Evolutionary conservation across 2,113 vertebrate genomes (phyloP), one percentile per base, ranked within the genome.

Genomic region (Sardina pilchardus): DNA sequence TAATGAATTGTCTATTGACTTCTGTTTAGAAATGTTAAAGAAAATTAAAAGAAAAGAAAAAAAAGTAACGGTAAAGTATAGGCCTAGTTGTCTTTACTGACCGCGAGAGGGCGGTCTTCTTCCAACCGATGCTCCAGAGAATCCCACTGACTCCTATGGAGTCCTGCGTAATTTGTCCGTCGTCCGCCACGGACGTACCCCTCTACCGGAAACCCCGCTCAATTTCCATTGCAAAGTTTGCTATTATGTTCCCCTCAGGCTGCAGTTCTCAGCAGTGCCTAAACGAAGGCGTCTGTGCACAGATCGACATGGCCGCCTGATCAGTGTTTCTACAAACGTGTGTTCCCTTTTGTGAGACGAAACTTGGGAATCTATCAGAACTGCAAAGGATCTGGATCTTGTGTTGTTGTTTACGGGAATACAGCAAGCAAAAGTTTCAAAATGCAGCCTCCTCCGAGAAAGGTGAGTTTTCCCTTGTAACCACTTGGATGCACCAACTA

Each of bases 371-470:
- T 47, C 45, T 67, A 36, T 56, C 34, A 78, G 30, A 24, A 24
- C n/a, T 63, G 21, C 48, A 43, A 26, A 67, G 85, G 89, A 85
- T 90, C 88, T 85, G 71, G 86, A 88, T 83, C 83, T 89, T 91
- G 88, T 85, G 48, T 81, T 10, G 83, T 87, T 88, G 89, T 93
- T 90, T 91, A 93, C 92, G 92, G 92, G 91, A 88, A 90, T 82
- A 81, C 83, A 63, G 82, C 71, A 14, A 36, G 26, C 30, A 78
- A 78, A 84, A 90, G 82, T 84, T 81, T 87, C 84, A 94, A 93
- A 94, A 98, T 98, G 97, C 97, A 98, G 93, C 97, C 97, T 90
- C 97, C 97, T 87, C 97, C 97, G 93, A 97, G 97, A 94, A 98
- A 97, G 97, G 97, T 98, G 93, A 95, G 95, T 85, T 85, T 90